Conservation (phyloP, 2,888 invertebrate species). For the Alloplasta piceator region DNA sequence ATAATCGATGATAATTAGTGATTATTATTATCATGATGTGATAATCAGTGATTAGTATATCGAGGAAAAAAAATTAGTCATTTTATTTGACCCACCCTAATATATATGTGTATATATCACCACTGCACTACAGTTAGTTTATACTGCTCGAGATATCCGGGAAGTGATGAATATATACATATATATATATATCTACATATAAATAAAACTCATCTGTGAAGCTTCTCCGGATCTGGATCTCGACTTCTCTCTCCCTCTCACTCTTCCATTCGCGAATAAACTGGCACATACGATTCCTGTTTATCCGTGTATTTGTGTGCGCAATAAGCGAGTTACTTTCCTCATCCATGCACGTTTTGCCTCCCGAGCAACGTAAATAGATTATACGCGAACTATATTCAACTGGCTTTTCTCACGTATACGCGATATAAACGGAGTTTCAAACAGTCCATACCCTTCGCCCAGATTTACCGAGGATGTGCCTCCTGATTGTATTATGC, state of each 20-base stretch:
- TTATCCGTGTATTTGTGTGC: conserved; percentile 57
- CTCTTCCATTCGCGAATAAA: conserved; percentile 33
- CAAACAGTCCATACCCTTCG: conserved; percentile 18
- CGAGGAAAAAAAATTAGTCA: too few species aligned
- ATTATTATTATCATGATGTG: too few species aligned
- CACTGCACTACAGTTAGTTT: conserved; percentile 2
- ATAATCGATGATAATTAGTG: too few species aligned
- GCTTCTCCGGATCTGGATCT: conserved; percentile 22
- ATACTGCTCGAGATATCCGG: conserved; percentile 53
- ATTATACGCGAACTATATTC: conserved; percentile 9
- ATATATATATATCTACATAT: conserved; percentile 23
- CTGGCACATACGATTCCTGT: conserved; percentile 52
- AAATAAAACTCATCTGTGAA: conserved; percentile 40
- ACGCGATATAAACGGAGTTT: conserved; percentile 28
- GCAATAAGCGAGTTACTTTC: conserved; percentile 36
- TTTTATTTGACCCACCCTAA: too few species aligned
- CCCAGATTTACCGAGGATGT: conserved; percentile 30
- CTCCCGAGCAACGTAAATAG: conserved; percentile 8
- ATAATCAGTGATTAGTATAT: too few species aligned
- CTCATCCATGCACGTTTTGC: conserved; percentile 16
- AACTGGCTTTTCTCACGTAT: conserved; percentile 37
- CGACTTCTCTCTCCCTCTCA: background rate
- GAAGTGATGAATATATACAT: conserved; percentile 42
- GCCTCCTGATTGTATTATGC: background rate
- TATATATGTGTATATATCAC: conserved; percentile 3